These are phyloP conservation scores for Microctenopoma lineatum DNA, from an alignment of 2,797 vertebrate species.

Conservation along the genomic window DNA sequence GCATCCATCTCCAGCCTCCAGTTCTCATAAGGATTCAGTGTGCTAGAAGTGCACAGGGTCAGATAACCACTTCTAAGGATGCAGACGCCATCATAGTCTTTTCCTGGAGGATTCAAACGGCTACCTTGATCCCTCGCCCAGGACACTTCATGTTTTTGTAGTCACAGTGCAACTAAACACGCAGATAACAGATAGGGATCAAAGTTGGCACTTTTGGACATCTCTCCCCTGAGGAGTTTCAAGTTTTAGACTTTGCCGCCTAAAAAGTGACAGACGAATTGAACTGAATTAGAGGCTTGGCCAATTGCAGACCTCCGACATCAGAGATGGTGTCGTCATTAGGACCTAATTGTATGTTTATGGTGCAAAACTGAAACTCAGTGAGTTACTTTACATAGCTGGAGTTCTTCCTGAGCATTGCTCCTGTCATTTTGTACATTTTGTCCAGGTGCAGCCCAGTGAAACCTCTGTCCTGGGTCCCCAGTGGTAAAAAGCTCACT, in stretches of 20 bases:
- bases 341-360: not conserved
- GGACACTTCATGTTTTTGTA: not conserved
- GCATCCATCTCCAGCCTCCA: not conserved
- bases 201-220: not conserved
- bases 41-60: not conserved
- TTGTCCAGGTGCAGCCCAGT: conserved; percentile 15
- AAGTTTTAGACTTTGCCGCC: too few species aligned
- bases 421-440: not conserved
- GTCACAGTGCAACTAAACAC: not conserved
- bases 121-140: not conserved
- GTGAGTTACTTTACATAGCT: not conserved
- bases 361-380: not conserved
- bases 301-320: too few species aligned
- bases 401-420: not conserved
- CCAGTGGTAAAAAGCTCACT: not conserved
- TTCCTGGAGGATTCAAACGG: not conserved
- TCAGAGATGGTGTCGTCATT: too few species aligned
- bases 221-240: too few species aligned
- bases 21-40: not conserved
- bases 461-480: not conserved
- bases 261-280: too few species aligned
- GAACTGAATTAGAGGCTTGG: too few species aligned
- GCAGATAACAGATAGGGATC: not conserved
- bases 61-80: not conserved
- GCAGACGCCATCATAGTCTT: not conserved